phyloP scores from a whole-genome alignment of 2,888 invertebrate species.

The Polyommatus iphigenia region DNA sequence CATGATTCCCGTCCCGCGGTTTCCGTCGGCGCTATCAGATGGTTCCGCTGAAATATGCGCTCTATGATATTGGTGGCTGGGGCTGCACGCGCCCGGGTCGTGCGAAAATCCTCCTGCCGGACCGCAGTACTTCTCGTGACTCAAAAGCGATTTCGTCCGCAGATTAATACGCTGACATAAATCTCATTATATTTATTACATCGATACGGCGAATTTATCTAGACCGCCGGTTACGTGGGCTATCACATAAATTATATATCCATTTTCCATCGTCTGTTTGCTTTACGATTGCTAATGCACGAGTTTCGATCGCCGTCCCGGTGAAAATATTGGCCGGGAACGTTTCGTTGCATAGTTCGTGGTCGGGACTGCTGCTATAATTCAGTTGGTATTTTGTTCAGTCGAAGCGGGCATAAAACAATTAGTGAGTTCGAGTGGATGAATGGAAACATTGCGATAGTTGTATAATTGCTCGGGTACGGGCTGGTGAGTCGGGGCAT shows the following conservation, averaged over 20 bases:
- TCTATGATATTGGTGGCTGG: constrained; percentile 56
- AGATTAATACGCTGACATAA: constrained; percentile 74
- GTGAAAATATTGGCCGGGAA: background rate
- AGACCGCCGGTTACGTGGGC: constrained; percentile 33
- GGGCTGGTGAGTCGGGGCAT: constrained; percentile 42
- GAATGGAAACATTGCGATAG: constrained; percentile 43
- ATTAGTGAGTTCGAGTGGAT: constrained; percentile 49
- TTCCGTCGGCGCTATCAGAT: constrained; percentile 48
- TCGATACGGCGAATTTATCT: constrained; percentile 54
- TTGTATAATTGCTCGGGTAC: constrained; percentile 56
- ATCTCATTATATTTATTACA: constrained; percentile 71
- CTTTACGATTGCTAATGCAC: constrained; percentile 25
- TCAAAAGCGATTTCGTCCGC: constrained; percentile 64
- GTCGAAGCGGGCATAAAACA: constrained; percentile 39
- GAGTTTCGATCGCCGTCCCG: constrained; percentile 16
- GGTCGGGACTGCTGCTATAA: background rate
- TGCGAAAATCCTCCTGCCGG: constrained; percentile 66
- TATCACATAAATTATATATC: constrained; percentile 30
- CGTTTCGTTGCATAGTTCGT: background rate
- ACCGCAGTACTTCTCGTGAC: constrained; percentile 73
- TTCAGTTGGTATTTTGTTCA: constrained; percentile 6
- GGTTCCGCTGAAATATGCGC: constrained; percentile 60
- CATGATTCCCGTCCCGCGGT: constrained; percentile 38
- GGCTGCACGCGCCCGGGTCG: constrained; percentile 60
- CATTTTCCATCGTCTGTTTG: constrained; percentile 28